phyloP scores from a whole-genome alignment of 1,140 invertebrate genomes.

The Periplaneta americana region DNA sequence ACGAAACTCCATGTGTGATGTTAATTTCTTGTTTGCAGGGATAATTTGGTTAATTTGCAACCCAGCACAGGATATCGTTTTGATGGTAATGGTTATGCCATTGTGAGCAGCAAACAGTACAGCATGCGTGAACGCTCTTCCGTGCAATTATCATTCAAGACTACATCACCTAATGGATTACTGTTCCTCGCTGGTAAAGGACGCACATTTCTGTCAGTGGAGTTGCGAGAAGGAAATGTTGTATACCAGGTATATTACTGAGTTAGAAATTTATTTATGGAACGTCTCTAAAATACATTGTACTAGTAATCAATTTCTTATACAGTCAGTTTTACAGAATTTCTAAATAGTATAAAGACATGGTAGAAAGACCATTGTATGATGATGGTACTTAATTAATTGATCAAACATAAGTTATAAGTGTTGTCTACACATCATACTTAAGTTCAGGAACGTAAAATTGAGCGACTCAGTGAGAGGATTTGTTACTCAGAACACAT shows the following conservation, averaged over 20 bases:
- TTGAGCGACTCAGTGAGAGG: no score
- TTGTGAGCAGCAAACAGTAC: constrained; percentile 52
- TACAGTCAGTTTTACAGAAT: no score
- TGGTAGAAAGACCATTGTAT: no score
- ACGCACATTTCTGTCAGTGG: constrained; percentile 75
- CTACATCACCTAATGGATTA: constrained; percentile 77
- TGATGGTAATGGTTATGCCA: constrained; percentile 78
- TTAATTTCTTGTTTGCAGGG: constrained; percentile 37
- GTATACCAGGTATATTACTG: constrained; percentile 52
- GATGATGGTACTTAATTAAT: no score
- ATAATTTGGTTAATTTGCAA: constrained; percentile 54
- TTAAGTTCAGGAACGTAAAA: no score
- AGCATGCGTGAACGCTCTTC: constrained; percentile 48
- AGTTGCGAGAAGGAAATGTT: constrained; percentile 72
- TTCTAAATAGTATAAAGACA: no score
- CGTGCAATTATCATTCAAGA: constrained; percentile 78
- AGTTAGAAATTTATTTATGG: no score
- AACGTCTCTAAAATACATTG: no score
- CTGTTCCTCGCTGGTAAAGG: constrained; percentile 77
- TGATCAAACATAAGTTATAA: no score
- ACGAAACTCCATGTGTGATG: background rate
- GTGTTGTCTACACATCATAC: no score
- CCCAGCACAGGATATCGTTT: constrained; percentile 72
- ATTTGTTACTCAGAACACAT: no score
- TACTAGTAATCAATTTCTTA: no score